Base-by-base conservation (phyloP, 1,140 invertebrate species). In the Hyposmocoma kahamanoa region DNA sequence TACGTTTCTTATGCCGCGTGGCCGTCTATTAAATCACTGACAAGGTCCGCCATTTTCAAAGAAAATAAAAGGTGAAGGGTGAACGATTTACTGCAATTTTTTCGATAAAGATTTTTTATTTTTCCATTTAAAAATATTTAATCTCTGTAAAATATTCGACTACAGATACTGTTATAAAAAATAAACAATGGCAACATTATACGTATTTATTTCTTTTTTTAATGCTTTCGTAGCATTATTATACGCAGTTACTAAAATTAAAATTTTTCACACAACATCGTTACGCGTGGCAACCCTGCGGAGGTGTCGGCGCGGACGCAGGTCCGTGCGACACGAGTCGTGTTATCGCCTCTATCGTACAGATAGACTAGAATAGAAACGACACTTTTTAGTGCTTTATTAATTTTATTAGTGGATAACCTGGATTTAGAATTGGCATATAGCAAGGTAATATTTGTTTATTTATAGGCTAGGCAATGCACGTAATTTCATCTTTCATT, bases 261-360 rank as follows among this genome's bases (percentile, higher is more conserved):
- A 32, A 24, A 42, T n/a, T 13, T 13, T 26, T 8, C 6, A 24
- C 22, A 2, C 9, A 18, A 26, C 24, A 26, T 26, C n/a, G n/a
- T n/a, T n/a, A n/a, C n/a, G n/a, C n/a, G 20, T 62, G 62, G 21
- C 68, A 81, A 41, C 79, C 79, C 79, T 83, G 56, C 6, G 28
- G n/a, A n/a, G n/a, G n/a, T n/a, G 51, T 38, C 50, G 59, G 53
- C 57, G 57, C 56, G 50, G 53, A 50, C 65, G 53, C 59, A 67
- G 59, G 66, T 68, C 60, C 49, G 46, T 62, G 60, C 63, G 68
- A 70, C 71, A 70, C 61, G 64, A 57, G 58, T 67, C 69, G 66
- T 57, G 75, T 81, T 84, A 80, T 82, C 77, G 76, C 69, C 55
- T 57, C 56, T 48, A 56, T 46, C 64, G 62, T 55, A 67, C 63